Percentiles rank a stretch among this genome's conserved stretches.
These are phyloP conservation scores for Thaumatotibia leucotreta DNA, from an alignment of 1,140 invertebrate species.

Conservation along the genomic window DNA sequence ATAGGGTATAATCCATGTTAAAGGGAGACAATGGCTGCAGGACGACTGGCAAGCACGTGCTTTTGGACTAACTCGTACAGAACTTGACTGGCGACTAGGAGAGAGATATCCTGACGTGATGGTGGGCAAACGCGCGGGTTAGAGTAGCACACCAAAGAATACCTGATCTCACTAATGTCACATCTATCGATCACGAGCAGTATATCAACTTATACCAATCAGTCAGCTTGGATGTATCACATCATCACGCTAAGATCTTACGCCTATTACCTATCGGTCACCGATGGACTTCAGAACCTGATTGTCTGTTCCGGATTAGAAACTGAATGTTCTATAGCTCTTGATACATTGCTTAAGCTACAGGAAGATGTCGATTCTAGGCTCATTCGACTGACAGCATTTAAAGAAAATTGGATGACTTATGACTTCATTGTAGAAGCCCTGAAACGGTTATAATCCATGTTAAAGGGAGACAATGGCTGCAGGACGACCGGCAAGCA, in stretches of 20 bases:
- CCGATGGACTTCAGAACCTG: slow-evolving; percentile 84
- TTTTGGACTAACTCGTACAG: too few species aligned
- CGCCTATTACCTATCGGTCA: slow-evolving; percentile 84
- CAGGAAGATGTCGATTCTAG: slow-evolving; percentile 85
- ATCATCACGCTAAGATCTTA: slow-evolving; percentile 85
- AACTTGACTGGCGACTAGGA: too few species aligned
- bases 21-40: too few species aligned
- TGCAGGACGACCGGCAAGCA: too few species aligned
- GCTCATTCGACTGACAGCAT: slow-evolving; percentile 81
- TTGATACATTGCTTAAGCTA: slow-evolving; percentile 82
- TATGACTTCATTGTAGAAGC: slow-evolving; percentile 85
- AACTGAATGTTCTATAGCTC: slow-evolving; percentile 81
- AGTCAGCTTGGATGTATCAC: slow-evolving; percentile 84
- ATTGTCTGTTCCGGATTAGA: slow-evolving; percentile 85
- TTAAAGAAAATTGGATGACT: slow-evolving; percentile 85
- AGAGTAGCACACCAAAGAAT: slow-evolving; percentile 88
- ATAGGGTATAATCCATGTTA: too few species aligned
- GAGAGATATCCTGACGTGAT: too few species aligned
- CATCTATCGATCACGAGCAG: slow-evolving; percentile 88
- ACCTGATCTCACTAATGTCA: slow-evolving; percentile 86
- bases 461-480: too few species aligned
- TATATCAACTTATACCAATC: slow-evolving; percentile 90
- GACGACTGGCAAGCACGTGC: too few species aligned
- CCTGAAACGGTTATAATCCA: too few species aligned
- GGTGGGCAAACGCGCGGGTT: too few species aligned